A percentile compares a stretch with the other conserved stretches of the same genome.
phyloP scores from a whole-genome alignment of 2,888 invertebrate species.

The Drosophila yooni region DNA sequence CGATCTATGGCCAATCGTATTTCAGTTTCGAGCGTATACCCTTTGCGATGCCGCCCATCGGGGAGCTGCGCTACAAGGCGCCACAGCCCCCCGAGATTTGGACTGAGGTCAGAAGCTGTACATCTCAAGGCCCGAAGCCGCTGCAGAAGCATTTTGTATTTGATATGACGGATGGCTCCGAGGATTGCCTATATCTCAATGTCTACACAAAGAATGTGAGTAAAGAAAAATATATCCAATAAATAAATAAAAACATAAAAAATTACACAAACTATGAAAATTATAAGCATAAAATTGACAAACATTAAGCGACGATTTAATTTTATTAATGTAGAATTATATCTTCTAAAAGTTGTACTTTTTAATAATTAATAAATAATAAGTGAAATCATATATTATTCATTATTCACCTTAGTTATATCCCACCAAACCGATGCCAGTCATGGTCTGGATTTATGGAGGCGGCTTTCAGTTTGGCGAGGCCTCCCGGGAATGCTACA shows the following conservation, averaged over 20 bases:
- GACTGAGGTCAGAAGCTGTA: slow-evolving; percentile 85
- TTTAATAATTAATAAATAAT: no score
- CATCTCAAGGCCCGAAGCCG: slow-evolving; percentile 83
- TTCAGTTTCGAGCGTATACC: slow-evolving; percentile 84
- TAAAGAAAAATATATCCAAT: background rate
- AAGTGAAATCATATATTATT: no score
- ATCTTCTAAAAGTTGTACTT: no score
- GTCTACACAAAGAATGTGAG: slow-evolving; percentile 85
- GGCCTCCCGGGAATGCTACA: slow-evolving; percentile 84
- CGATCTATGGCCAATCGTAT: slow-evolving; percentile 83
- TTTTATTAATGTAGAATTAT: background rate
- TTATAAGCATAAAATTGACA: background rate
- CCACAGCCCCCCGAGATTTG: slow-evolving; percentile 85
- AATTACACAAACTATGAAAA: background rate
- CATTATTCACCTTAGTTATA: slow-evolving; percentile 66
- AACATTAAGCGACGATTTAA: background rate
- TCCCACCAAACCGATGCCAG: slow-evolving; percentile 81
- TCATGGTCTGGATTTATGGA: slow-evolving; percentile 87
- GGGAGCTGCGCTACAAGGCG: slow-evolving; percentile 84
- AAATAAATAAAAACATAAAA: no score
- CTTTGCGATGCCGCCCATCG: slow-evolving; percentile 84
- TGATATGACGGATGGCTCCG: slow-evolving; percentile 85
- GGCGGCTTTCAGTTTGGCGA: slow-evolving; percentile 86
- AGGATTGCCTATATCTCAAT: slow-evolving; percentile 87
- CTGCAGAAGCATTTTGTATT: slow-evolving; percentile 84